phyloP scores from a whole-genome alignment of 2,888 invertebrate genomes.

The Athalia cordata region DNA sequence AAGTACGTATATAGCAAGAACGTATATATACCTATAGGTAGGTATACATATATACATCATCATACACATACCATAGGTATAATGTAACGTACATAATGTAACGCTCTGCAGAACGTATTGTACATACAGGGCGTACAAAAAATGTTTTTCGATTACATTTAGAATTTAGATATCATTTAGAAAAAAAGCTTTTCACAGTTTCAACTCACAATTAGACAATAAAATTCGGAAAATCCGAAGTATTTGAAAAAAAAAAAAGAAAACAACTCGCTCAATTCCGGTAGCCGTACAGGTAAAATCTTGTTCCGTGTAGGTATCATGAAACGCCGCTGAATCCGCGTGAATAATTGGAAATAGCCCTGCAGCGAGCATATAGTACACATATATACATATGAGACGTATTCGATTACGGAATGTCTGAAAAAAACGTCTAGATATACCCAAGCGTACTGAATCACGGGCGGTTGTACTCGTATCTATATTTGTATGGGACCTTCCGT shows the following conservation, averaged over 20 bases:
- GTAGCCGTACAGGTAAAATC: not conserved
- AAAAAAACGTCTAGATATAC: constrained; percentile 9
- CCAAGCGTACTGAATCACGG: constrained; percentile 29
- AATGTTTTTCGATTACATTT: no score
- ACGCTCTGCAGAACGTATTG: no score
- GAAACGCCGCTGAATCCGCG: constrained; percentile 23
- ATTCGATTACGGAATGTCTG: constrained; percentile 35
- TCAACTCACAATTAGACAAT: no score
- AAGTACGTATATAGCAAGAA: no score
- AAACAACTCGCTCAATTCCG: not conserved
- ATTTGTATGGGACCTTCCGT: constrained; percentile 7
- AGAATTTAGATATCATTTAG: no score
- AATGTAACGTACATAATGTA: no score
- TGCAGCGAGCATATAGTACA: no score
- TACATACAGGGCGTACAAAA: no score
- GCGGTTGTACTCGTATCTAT: constrained; percentile 6
- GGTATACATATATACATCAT: no score
- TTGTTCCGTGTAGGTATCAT: not conserved
- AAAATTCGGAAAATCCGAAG: not conserved
- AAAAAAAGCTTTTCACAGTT: no score
- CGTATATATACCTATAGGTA: no score
- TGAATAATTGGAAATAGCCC: constrained; percentile 28
- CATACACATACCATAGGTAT: no score
- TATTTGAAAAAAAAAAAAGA: not conserved
- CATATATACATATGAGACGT: constrained; percentile 3